Base-by-base conservation (phyloP, 1,140 invertebrate species). In the Drosophila nannoptera region DNA sequence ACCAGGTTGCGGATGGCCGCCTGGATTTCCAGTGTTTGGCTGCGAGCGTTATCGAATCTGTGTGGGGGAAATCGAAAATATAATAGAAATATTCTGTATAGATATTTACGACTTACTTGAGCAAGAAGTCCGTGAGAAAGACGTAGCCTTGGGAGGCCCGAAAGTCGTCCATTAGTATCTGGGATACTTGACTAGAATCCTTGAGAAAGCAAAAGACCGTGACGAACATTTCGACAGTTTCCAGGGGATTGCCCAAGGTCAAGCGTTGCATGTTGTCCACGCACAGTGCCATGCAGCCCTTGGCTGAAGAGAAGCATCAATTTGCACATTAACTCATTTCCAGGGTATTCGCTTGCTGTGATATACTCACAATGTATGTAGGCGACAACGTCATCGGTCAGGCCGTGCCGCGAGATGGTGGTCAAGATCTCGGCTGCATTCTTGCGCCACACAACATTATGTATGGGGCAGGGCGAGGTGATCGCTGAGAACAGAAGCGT, bases 141-240 rank as follows among this genome's bases (percentile, higher is more conserved):
- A 94, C 92, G 91, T 99, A 99, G 71, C 98, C 98, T 88, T 99
- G 96, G 83, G 96, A 96, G 61, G 95, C 93, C 68, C 95, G 93
- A 91, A 99, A 99, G 90, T 99, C 98, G 90, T 99, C 98, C 70
- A 99, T 90, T 68, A 99, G 91, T 73, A 94, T 94, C 90, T 98
- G 96, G 64, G 97, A 98, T 55, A 98, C 95, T 90, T 98, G 97
- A 90, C 97, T 97, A n/a, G 97, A 99, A 89, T 99, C 97, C 92
- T 99, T 99, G 52, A 99, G 92, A 90, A 99, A 98, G 91, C 97
- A 99, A 91, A 99, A 98, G 33, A 99, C 94, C 9, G 97, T 97
- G 35, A 98, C 96, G 91, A 99, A 98, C 97, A 99, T 99, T 91
- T 99, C 97, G 9, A 98, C 96, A 69, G 98, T 94, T 91, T 99